phyloP scores from a whole-genome alignment of 2,113 vertebrate genomes.

The Tychaedon coryphoeus region DNA sequence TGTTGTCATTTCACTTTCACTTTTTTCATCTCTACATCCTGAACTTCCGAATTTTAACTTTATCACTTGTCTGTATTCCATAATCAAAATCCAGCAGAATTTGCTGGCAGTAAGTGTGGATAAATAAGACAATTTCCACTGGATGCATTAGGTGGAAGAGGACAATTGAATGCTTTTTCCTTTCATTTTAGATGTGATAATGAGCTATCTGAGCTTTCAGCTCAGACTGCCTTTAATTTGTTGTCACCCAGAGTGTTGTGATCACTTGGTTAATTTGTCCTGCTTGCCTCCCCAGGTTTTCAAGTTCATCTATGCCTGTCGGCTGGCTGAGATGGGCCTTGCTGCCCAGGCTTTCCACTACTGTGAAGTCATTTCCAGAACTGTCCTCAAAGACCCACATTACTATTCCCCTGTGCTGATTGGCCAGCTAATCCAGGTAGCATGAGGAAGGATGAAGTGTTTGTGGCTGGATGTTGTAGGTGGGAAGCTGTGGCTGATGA shows the following conservation, averaged over 20 bases:
- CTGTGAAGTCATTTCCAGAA: slow-evolving; percentile 92
- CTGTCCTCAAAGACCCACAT: slow-evolving; percentile 78
- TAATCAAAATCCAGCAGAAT: neutral
- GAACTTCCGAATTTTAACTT: neutral
- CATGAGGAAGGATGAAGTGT: neutral
- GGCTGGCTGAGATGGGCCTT: slow-evolving; percentile 90
- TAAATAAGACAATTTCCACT: neutral
- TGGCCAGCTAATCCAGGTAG: slow-evolving; percentile 88
- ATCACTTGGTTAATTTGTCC: neutral
- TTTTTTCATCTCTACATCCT: neutral
- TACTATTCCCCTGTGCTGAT: slow-evolving; percentile 86
- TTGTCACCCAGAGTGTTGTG: neutral
- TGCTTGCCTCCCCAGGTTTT: slow-evolving; percentile 80
- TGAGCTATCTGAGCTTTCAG: neutral
- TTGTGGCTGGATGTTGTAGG: neutral
- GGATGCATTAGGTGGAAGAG: neutral
- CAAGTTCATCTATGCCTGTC: slow-evolving; percentile 95
- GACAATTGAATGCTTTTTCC: neutral
- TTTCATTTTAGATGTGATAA: neutral
- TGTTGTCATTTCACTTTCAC: neutral
- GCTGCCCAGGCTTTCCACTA: slow-evolving; percentile 95
- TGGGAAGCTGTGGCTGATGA: neutral
- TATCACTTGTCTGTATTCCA: neutral
- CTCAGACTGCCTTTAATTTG: neutral
- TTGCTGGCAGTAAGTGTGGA: neutral